phyloP scores from a whole-genome alignment of 2,113 vertebrate genomes.

The Lontra canadensis region DNA sequence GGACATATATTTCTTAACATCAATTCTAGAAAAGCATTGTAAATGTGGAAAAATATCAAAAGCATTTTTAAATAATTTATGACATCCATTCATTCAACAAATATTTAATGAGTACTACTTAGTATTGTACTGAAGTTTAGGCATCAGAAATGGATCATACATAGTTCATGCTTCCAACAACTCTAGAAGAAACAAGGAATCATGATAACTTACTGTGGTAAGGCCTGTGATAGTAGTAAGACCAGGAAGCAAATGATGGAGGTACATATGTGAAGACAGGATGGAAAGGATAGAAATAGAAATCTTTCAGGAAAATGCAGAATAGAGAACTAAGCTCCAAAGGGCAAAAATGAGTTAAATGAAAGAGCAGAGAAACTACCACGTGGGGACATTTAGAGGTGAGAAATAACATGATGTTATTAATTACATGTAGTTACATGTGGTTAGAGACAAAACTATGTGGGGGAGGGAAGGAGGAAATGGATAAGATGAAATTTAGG shows the following conservation, averaged over 20 bases:
- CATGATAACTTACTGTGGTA: not conserved
- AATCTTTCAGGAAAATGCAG: not conserved
- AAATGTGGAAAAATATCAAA: conserved; percentile 29
- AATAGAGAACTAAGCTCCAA: not conserved
- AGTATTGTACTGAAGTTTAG: not conserved
- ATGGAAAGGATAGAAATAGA: not conserved
- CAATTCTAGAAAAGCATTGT: not conserved
- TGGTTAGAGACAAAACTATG: not conserved
- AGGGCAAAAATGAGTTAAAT: not conserved
- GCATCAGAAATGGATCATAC: not conserved
- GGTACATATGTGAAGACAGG: not conserved
- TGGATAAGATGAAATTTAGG: not conserved
- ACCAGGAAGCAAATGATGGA: not conserved
- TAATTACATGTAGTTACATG: not conserved
- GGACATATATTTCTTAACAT: conserved; percentile 28
- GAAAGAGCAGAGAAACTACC: not conserved
- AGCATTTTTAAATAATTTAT: conserved; percentile 35
- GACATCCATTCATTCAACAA: conserved; percentile 4
- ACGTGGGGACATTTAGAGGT: not conserved
- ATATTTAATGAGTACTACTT: conserved; percentile 27
- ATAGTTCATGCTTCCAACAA: not conserved
- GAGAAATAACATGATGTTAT: not conserved
- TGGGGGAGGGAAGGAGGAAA: not conserved
- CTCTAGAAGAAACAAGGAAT: not conserved
- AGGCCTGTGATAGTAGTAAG: not conserved